A percentile compares a stretch with the other conserved stretches of the same genome.
Evolutionary conservation across 1,140 invertebrate genomes (phyloP).

Genomic region (Manduca sexta): DNA sequence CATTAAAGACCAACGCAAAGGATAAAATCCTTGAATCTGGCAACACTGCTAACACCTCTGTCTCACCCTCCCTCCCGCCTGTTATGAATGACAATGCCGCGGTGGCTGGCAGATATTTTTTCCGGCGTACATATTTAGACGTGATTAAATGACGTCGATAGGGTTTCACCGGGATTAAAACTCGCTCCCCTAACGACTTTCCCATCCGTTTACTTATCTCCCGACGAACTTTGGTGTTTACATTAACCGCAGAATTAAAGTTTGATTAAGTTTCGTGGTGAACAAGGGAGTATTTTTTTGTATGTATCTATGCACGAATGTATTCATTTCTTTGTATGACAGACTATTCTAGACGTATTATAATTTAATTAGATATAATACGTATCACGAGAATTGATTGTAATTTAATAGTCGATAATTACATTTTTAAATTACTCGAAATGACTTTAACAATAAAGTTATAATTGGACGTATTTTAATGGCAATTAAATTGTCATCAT

Average conservation of each 20-base stretch:
- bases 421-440: not conserved
- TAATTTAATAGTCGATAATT: not conserved
- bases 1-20: no score
- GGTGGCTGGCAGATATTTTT: slow-evolving; percentile 58
- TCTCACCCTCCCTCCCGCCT: slow-evolving; percentile 33
- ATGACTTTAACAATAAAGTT: no score
- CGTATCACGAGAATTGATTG: not conserved
- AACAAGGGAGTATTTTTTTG: slow-evolving; percentile 8
- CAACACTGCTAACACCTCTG: slow-evolving; percentile 9
- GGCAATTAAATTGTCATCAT: no score
- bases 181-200: slow-evolving; percentile 54
- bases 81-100: slow-evolving; percentile 70
- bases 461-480: no score
- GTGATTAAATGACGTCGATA: slow-evolving; percentile 60
- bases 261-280: slow-evolving; percentile 46
- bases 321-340: no score
- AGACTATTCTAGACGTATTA: no score
- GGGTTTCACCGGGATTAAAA: slow-evolving; percentile 40
- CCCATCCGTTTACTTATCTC: slow-evolving; percentile 52
- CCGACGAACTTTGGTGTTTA: slow-evolving; percentile 47
- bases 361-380: not conserved
- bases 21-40: no score
- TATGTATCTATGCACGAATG: no score
- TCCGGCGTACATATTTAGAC: slow-evolving; percentile 60
- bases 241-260: slow-evolving; percentile 59